Conservation (phyloP, 2,888 invertebrate species). For the Theodoxus fluviatilis region DNA sequence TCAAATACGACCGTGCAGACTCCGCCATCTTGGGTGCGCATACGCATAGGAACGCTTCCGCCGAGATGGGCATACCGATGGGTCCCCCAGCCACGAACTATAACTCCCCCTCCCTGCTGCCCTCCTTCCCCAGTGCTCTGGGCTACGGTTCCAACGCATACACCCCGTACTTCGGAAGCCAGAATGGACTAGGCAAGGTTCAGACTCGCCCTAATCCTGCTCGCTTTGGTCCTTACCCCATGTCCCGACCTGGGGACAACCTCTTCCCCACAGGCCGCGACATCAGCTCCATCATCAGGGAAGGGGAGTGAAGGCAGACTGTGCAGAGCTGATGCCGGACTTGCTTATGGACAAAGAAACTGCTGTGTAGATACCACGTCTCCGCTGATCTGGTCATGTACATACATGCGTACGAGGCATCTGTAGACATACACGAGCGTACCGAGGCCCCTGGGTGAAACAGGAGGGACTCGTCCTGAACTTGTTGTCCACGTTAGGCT, state of each 20-base stretch:
- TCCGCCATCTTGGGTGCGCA: no score
- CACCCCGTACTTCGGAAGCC: slow-evolving; percentile 15
- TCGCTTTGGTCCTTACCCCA: slow-evolving; percentile 22
- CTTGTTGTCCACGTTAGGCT: no score
- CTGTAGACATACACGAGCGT: no score
- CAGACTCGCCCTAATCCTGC: slow-evolving; percentile 20
- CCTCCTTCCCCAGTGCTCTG: no score
- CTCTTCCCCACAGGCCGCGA: slow-evolving; percentile 29
- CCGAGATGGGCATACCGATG: not conserved
- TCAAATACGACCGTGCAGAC: not conserved
- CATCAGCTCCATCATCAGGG: slow-evolving; percentile 30
- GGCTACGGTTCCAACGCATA: no score
- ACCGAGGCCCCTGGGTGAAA: no score
- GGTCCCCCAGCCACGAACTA: slow-evolving; percentile 26
- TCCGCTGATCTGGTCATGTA: no score
- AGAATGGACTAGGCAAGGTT: slow-evolving; percentile 24
- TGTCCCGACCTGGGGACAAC: slow-evolving; percentile 21
- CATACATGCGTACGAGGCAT: no score
- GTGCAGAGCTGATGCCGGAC: no score
- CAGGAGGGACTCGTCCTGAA: no score
- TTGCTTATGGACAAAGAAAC: no score
- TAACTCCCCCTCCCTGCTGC: not conserved
- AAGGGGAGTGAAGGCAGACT: slow-evolving; percentile 30
- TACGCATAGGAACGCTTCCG: slow-evolving; percentile 11
- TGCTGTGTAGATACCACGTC: no score